phyloP scores from a whole-genome alignment of 2,888 invertebrate species.

The Rhagonycha lutea region DNA sequence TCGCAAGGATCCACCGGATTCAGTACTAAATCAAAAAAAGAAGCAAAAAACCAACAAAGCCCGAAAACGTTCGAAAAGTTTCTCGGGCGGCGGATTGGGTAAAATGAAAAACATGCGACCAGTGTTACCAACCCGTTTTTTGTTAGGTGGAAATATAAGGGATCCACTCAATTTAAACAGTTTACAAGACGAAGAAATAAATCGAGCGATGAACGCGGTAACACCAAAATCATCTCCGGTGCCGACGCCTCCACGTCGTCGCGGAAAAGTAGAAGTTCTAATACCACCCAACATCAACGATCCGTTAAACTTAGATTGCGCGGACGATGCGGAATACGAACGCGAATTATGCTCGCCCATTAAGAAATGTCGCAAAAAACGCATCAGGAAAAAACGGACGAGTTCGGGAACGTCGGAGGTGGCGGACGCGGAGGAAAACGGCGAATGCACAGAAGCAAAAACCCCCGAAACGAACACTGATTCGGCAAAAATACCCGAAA shows the following conservation, averaged over 20 bases:
- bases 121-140: slow-evolving; percentile 90
- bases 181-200: slow-evolving; percentile 79
- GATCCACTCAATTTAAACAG: slow-evolving; percentile 94
- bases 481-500: slow-evolving; percentile 52
- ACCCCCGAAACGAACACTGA: slow-evolving; percentile 51
- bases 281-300: slow-evolving; percentile 92
- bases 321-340: slow-evolving; percentile 82
- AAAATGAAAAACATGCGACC: slow-evolving; percentile 64
- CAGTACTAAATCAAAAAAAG: slow-evolving; percentile 12
- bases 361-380: slow-evolving; percentile 65
- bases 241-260: slow-evolving; percentile 79
- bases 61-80: slow-evolving; percentile 71
- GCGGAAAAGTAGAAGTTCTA: slow-evolving; percentile 81
- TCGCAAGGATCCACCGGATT: slow-evolving; percentile 20
- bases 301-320: slow-evolving; percentile 83
- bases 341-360: slow-evolving; percentile 75
- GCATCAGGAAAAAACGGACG: slow-evolving; percentile 66
- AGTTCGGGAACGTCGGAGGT: slow-evolving; percentile 51
- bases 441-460: slow-evolving; percentile 53
- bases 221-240: slow-evolving; percentile 92
- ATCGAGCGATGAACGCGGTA: slow-evolving; percentile 82
- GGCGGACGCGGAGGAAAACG: slow-evolving; percentile 33
- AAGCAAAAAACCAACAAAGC: slow-evolving; percentile 36
- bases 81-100: slow-evolving; percentile 57
- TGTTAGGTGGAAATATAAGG: slow-evolving; percentile 91